Conservation (phyloP, 2,797 vertebrate species). For the Falco berigora region DNA sequence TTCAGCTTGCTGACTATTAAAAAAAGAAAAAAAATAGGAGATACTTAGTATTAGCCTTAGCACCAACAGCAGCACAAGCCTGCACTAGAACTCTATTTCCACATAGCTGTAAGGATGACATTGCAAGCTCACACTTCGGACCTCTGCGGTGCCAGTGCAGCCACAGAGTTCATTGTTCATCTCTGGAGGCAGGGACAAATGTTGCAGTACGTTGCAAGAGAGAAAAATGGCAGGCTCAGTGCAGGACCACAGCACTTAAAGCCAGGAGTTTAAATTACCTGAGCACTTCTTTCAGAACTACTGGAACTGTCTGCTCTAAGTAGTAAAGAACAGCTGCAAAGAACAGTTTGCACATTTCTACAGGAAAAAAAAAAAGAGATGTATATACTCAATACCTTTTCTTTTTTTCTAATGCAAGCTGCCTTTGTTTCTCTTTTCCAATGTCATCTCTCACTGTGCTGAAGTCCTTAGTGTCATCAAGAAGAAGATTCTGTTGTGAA, state of each 20-base stretch:
- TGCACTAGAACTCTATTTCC: neutral
- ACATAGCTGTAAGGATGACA: neutral
- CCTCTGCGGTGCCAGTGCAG: neutral
- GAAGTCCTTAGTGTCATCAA: constrained; percentile 72
- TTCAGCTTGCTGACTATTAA: constrained; percentile 18
- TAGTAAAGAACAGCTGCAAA: neutral
- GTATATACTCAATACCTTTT: constrained; percentile 46
- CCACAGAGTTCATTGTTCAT: neutral
- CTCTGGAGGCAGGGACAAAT: neutral
- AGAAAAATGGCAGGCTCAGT: neutral
- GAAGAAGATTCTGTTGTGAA: constrained; percentile 67
- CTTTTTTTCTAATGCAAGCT: constrained; percentile 36
- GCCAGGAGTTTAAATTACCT: neutral
- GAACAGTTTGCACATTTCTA: neutral
- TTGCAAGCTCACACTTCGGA: neutral
- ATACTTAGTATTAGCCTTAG: neutral
- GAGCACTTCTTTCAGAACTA: neutral
- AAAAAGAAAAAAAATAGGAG: neutral
- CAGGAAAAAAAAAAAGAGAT: neutral
- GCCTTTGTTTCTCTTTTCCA: constrained; percentile 64
- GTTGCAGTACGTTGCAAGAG: fast-evolving
- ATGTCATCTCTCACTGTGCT: constrained; percentile 65
- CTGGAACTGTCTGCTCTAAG: neutral
- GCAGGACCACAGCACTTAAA: neutral
- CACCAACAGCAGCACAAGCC: neutral